A percentile compares a stretch with the other conserved stretches of the same genome.
Conservation (phyloP, 2,797 vertebrate species). For the Liparis tanakae region DNA sequence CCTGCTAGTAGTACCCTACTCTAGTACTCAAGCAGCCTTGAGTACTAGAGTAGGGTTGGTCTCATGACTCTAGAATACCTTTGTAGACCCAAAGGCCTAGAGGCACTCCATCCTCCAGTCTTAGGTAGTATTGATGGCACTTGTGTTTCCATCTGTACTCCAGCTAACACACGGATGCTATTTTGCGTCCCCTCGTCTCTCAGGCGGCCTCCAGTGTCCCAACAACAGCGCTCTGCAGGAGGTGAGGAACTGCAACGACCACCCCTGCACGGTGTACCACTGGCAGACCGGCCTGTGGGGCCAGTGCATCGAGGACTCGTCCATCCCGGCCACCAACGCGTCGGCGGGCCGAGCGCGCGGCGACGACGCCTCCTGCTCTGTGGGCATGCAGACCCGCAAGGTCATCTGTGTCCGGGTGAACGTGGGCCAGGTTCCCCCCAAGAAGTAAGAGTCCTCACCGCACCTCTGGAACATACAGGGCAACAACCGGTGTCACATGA, state of each 20-base stretch:
- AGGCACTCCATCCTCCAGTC: not conserved
- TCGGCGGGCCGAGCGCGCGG: slow-evolving; percentile 80
- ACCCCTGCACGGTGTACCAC: slow-evolving; percentile 97
- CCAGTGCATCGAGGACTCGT: slow-evolving; percentile 94
- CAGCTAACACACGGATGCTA: not conserved
- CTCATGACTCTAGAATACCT: not conserved
- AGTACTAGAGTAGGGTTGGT: not conserved
- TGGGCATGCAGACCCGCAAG: slow-evolving; percentile 96
- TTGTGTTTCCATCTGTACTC: not conserved
- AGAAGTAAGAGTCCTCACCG: slow-evolving; percentile 87
- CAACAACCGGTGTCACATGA: not conserved
- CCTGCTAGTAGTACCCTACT: too few species aligned
- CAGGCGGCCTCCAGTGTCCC: slow-evolving; percentile 91
- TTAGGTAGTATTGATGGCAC: not conserved
- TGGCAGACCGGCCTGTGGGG: slow-evolving; percentile 96
- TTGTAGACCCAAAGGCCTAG: not conserved
- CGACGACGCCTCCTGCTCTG: slow-evolving; percentile 87
- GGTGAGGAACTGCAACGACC: slow-evolving; percentile 92
- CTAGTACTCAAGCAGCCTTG: too few species aligned
- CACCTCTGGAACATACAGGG: not conserved
- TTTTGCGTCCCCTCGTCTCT: not conserved
- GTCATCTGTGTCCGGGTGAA: slow-evolving; percentile 98
- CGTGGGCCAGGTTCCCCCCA: slow-evolving; percentile 97
- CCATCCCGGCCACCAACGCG: slow-evolving; percentile 88
- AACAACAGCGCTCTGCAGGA: slow-evolving; percentile 92